Conservation (phyloP, 2,888 invertebrate genomes). For the Crocallis elinguaria region DNA sequence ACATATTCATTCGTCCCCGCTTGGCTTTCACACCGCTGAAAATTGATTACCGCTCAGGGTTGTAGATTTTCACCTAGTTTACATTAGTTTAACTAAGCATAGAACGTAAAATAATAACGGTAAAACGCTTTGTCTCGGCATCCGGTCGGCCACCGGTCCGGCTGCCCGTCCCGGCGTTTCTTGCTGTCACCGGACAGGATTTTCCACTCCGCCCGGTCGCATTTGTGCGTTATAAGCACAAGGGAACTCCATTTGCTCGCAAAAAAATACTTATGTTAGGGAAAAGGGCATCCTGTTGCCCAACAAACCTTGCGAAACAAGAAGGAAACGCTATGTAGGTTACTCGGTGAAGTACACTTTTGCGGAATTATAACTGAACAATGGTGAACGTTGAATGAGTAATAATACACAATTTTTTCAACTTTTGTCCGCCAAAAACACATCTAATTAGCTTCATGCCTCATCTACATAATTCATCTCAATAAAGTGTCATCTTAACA, state of each 20-base stretch:
- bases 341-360: conserved; percentile 9
- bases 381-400: not conserved
- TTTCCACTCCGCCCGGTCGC: conserved; percentile 66
- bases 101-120: conserved; percentile 47
- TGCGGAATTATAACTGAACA: conserved; percentile 14
- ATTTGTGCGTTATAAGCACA: conserved; percentile 67
- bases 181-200: conserved; percentile 62
- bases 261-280: conserved; percentile 68
- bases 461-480: conserved; percentile 20
- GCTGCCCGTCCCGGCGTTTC: conserved; percentile 47
- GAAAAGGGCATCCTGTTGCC: conserved; percentile 50
- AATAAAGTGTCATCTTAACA: conserved; percentile 23
- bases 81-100: conserved; percentile 38
- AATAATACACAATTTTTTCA: not conserved
- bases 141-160: conserved; percentile 38
- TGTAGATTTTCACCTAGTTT: not conserved
- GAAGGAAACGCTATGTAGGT: conserved; percentile 19
- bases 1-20: too few species aligned
- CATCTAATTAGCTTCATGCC: not conserved
- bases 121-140: conserved; percentile 62
- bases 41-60: not conserved
- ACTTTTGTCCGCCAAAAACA: not conserved
- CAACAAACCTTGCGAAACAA: conserved; percentile 32
- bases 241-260: conserved; percentile 74
- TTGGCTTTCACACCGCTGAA: too few species aligned